Percentiles rank a stretch among this genome's conserved stretches.
phyloP scores from a whole-genome alignment of 1,140 invertebrate genomes.

The Drosophila seguyi region DNA sequence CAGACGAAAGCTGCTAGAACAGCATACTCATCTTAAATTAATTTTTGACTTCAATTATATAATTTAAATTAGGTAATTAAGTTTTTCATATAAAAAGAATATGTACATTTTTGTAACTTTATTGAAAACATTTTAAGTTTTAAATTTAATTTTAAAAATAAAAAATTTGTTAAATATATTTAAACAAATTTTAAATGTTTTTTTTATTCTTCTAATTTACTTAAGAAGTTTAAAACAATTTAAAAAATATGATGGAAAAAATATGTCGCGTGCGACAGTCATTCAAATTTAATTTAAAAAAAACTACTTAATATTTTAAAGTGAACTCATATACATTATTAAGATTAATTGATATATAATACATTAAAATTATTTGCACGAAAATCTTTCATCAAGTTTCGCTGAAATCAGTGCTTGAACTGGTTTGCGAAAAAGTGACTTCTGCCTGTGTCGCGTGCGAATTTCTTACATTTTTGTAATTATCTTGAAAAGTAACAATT shows the following conservation, averaged over 20 bases:
- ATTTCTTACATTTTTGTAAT: too few relatives aligned
- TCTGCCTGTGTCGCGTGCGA: too few relatives aligned
- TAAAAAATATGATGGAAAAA: too few relatives aligned
- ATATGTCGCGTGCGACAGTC: too few relatives aligned
- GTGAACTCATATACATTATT: too few relatives aligned
- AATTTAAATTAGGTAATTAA: background rate
- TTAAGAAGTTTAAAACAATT: background rate
- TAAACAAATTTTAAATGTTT: background rate
- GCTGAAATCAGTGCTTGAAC: too few relatives aligned
- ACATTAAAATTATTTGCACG: too few relatives aligned
- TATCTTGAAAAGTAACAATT: background rate
- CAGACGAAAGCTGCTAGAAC: background rate
- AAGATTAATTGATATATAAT: too few relatives aligned
- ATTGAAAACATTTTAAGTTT: background rate
- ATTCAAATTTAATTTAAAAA: too few relatives aligned
- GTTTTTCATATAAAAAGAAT: background rate
- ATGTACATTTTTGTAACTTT: background rate
- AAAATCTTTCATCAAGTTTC: too few relatives aligned
- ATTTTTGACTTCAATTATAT: background rate
- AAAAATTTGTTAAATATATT: background rate
- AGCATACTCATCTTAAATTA: background rate
- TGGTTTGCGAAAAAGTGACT: too few relatives aligned
- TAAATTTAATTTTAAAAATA: background rate
- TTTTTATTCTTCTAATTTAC: background rate
- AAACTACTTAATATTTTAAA: too few relatives aligned